A percentile compares a stretch with the other conserved stretches of the same genome.
phyloP scores from a whole-genome alignment of 1,140 invertebrate species.

The Calliphora vicina region DNA sequence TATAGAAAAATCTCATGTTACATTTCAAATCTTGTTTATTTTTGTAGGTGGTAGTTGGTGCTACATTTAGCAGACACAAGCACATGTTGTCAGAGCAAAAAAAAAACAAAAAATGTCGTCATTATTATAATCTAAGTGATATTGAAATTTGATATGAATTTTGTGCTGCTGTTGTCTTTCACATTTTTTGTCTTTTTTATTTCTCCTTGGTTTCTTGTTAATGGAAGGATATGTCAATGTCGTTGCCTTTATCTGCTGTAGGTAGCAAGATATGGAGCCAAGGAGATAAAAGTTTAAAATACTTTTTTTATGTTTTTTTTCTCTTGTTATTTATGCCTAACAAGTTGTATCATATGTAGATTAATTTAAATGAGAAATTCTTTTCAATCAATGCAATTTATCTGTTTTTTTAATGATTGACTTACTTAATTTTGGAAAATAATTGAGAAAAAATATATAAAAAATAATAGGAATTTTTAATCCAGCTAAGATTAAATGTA shows the following conservation, averaged over 20 bases:
- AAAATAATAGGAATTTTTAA: not conserved
- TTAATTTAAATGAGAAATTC: not conserved
- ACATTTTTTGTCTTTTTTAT: not conserved
- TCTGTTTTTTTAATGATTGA: not conserved
- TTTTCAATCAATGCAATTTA: not conserved
- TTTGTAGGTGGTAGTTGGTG: not conserved
- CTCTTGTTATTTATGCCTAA: not conserved
- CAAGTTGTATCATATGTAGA: not conserved
- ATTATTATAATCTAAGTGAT: not conserved
- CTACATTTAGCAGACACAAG: not conserved
- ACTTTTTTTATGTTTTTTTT: not conserved
- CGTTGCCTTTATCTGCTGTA: not conserved
- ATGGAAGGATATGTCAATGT: not conserved
- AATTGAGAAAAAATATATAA: not conserved
- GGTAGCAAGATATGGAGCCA: not conserved
- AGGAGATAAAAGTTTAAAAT: not conserved
- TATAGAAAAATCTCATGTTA: not conserved
- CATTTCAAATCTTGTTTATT: not conserved
- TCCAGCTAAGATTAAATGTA: too few species aligned
- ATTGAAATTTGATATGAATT: conserved; percentile 2
- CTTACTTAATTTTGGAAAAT: not conserved
- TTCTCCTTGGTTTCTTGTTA: too few species aligned
- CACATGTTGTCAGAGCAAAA: not conserved
- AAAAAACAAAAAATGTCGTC: not conserved
- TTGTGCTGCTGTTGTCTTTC: not conserved